A percentile compares a stretch with the other conserved stretches of the same genome.
These are phyloP conservation scores for Macrocentrus cingulum DNA, from an alignment of 1,140 invertebrate species.

Conservation along the genomic window DNA sequence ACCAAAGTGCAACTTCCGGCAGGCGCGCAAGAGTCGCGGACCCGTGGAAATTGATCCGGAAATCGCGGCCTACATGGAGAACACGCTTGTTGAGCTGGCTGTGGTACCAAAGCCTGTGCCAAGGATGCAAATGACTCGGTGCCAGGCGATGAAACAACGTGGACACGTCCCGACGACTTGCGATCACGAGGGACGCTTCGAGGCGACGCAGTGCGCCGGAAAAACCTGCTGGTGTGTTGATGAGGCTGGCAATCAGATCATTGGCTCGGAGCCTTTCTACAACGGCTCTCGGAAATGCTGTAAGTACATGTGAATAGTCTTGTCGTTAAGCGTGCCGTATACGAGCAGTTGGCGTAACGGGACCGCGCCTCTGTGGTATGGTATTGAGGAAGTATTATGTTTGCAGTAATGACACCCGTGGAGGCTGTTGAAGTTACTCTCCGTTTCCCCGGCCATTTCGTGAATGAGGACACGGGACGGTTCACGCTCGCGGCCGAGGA, in stretches of 20 bases:
- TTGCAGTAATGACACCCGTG: constrained; percentile 62
- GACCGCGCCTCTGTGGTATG: no score
- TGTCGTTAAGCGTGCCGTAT: not conserved
- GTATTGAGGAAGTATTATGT: not conserved
- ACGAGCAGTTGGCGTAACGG: no score
- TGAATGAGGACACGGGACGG: constrained; percentile 55
- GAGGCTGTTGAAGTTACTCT: constrained; percentile 65
- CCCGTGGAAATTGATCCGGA: constrained; percentile 41
- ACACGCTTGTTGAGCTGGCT: constrained; percentile 35
- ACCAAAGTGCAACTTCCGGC: constrained; percentile 74
- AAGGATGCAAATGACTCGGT: constrained; percentile 60
- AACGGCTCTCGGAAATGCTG: constrained; percentile 64
- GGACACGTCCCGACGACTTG: constrained; percentile 64
- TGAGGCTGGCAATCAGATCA: constrained; percentile 77
- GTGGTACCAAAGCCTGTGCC: constrained; percentile 13
- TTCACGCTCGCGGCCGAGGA: constrained; percentile 61
- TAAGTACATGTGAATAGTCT: constrained; percentile 49
- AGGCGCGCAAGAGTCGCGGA: constrained; percentile 63
- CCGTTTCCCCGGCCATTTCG: constrained; percentile 63
- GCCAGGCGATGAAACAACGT: constrained; percentile 63
- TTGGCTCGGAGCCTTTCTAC: constrained; percentile 65
- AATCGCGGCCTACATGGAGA: constrained; percentile 47
- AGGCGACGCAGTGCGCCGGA: constrained; percentile 72
- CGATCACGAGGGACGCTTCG: constrained; percentile 70
- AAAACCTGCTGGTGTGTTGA: constrained; percentile 84